Evolutionary conservation across 2,888 invertebrate species (phyloP).

Genomic region (Amitus sp.): DNA sequence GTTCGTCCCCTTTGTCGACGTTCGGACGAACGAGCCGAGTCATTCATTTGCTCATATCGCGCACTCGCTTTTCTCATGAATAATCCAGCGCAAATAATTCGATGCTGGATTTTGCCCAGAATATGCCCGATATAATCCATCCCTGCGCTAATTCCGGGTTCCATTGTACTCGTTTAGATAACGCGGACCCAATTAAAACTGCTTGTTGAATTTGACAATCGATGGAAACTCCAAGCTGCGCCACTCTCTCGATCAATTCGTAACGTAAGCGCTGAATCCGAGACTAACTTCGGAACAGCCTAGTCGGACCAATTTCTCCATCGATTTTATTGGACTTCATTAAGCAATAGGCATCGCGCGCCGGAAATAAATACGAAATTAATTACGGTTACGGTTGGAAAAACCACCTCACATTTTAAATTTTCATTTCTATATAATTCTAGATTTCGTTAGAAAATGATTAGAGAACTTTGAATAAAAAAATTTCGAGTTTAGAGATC

Average conservation of each 20-base stretch:
- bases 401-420: too few species aligned
- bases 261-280: neutral
- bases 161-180: neutral
- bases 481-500: too few species aligned
- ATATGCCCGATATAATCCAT: neutral
- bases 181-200: neutral
- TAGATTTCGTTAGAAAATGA: neutral
- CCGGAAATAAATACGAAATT: too few species aligned
- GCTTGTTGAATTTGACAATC: slow-evolving; percentile 3
- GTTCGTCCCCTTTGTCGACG: slow-evolving; percentile 13
- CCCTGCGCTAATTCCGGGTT: neutral
- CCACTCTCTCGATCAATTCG: neutral
- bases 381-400: too few species aligned
- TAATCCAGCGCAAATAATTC: slow-evolving; percentile 1
- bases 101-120: neutral
- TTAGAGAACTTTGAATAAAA: too few species aligned
- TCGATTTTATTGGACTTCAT: too few species aligned
- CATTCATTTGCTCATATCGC: neutral
- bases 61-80: neutral
- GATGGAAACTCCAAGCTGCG: too few species aligned
- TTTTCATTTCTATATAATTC: neutral
- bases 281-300: too few species aligned
- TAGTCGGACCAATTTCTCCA: too few species aligned
- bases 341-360: too few species aligned
- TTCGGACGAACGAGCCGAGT: too few species aligned